Conservation (phyloP, 2,113 vertebrate genomes). For the Entomyzon cyanotis region DNA sequence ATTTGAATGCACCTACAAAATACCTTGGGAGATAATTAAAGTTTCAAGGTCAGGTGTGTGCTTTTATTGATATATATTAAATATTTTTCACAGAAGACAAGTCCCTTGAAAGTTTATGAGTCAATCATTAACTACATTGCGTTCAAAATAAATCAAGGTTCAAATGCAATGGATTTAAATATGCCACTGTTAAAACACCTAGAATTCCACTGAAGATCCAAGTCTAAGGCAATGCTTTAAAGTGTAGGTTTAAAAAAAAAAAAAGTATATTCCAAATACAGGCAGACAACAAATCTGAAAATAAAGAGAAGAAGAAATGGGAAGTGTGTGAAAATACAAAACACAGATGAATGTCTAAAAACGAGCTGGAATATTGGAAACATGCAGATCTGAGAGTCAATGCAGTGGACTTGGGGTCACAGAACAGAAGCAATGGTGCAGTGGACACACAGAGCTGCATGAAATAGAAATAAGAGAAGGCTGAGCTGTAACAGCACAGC, state of each 20-base stretch:
- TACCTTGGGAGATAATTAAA: not conserved
- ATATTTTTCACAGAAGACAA: not conserved
- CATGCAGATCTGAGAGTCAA: not conserved
- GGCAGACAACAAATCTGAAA: not conserved
- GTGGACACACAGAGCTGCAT: not conserved
- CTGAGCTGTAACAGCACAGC: not conserved
- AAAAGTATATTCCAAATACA: not conserved
- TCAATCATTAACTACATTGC: not conserved
- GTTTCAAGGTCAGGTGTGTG: not conserved
- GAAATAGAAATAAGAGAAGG: not conserved
- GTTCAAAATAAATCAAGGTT: not conserved
- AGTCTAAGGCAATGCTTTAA: not conserved
- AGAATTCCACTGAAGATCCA: not conserved
- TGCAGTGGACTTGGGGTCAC: not conserved
- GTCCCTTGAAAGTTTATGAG: not conserved
- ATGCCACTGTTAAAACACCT: not conserved
- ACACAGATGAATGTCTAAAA: not conserved
- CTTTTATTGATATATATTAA: not conserved
- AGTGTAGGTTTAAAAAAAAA: not conserved
- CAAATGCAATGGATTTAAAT: not conserved
- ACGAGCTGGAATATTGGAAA: not conserved
- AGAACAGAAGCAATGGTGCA: not conserved
- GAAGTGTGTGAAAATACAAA: not conserved
- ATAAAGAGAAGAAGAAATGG: not conserved
- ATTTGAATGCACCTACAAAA: not conserved